These are phyloP conservation scores for Ichneumoninae sp. DNA, from an alignment of 2,888 invertebrate genomes.

Conservation along the genomic window DNA sequence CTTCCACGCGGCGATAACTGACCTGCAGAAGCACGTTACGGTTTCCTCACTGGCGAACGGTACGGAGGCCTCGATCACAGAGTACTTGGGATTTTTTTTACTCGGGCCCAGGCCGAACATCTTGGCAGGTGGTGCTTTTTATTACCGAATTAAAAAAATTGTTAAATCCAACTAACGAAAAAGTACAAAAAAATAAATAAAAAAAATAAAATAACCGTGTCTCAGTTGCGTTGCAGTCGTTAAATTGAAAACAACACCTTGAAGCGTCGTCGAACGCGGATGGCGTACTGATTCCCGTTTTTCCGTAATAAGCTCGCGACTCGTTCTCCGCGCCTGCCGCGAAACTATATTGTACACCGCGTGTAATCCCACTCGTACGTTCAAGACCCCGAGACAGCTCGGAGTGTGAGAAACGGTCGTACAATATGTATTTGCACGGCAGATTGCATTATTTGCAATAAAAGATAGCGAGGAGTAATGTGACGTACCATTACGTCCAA, in stretches of 20 bases:
- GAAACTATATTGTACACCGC: constrained; percentile 38
- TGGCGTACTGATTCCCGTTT: constrained; percentile 61
- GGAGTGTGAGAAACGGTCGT: constrained; percentile 2
- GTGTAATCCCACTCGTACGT: constrained; percentile 14
- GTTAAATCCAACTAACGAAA: not conserved
- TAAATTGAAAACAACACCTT: not conserved
- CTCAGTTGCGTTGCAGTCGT: not conserved
- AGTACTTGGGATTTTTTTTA: constrained; percentile 81
- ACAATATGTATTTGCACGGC: constrained; percentile 23
- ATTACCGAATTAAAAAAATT: not conserved
- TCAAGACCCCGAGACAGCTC: constrained; percentile 12
- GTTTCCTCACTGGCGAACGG: constrained; percentile 89
- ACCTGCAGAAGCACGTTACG: constrained; percentile 94
- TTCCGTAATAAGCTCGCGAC: constrained; percentile 35
- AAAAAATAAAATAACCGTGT: not conserved
- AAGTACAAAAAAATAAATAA: not conserved
- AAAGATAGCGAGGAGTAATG: not conserved
- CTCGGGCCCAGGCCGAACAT: constrained; percentile 71
- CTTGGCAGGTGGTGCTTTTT: not conserved
- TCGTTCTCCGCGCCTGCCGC: constrained; percentile 37
- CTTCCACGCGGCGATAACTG: constrained; percentile 73
- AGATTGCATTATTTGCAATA: not conserved
- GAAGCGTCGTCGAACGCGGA: constrained; percentile 44
- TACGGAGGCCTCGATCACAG: constrained; percentile 85
- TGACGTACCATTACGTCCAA: not conserved